Base-by-base conservation (phyloP, 2,888 invertebrate species). In the Rhamphomyia laevipes region DNA sequence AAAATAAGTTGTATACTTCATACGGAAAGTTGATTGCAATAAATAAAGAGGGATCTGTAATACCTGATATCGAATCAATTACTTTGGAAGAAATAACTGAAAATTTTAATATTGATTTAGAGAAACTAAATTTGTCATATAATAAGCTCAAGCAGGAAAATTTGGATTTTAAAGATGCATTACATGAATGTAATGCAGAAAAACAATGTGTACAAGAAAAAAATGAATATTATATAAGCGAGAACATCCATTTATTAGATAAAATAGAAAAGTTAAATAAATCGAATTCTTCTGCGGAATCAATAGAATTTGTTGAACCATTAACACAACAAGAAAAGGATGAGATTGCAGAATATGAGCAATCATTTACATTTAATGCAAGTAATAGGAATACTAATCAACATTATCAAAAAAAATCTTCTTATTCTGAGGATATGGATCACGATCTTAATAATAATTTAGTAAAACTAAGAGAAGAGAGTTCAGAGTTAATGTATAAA, bases 81-180 rank as follows among this genome's bases (percentile, higher is more conserved):
- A 84, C 87, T 59, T 67, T 86, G 52, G 89, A 90, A 66, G 88
- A 89, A 65, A 81, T 85, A 64, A 70, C 86, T 43, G 84, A 79
- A 46, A 62, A 66, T 2, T 58, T 63, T 47, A 61, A 56, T 45
- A 59, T 71, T 31, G 77, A 80, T 58, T 76, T 77, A 51, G 72
- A 74, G 45, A 75, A 77, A 44, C 65, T 60, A 12, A 10, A 27
- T 2, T 27, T 5, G 4, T 27, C 6, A 21, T 21, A 21, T 21
- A 21, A 21, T 21, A 21, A 21, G 4, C 6, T 4, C 21, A 47
- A 54, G 10, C 35, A 10, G 18, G 54, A 54, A 15, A 56, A 55
- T 4, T 51, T 57, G 13, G 52, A 57, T 18, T 48, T 63, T 1
- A 57, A 73, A 33, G 73, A 71, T 46, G 74, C 73, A 49, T 73